Evolutionary conservation across 2,113 vertebrate genomes (phyloP).

Genomic region (Halcyon malimbica): DNA sequence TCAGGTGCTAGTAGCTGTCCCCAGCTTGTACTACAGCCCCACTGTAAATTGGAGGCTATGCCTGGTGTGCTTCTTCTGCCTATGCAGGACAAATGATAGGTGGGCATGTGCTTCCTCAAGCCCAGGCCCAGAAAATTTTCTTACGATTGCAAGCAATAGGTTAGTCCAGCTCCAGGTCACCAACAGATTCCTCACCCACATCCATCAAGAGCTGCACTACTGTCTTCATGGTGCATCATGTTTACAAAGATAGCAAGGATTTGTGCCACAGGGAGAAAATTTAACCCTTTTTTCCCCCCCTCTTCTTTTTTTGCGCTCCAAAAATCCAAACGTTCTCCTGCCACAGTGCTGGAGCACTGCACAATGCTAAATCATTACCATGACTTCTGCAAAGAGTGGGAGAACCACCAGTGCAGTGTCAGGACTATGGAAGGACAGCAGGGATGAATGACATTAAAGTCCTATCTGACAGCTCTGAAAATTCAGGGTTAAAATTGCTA

Average conservation of each 20-base stretch:
- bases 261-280: background rate
- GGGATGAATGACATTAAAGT: background rate
- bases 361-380: background rate
- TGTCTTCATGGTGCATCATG: background rate
- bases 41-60: background rate
- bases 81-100: background rate
- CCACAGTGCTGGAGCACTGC: background rate
- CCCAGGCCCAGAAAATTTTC: background rate
- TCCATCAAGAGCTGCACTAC: background rate
- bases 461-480: background rate
- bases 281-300: background rate
- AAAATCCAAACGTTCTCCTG: background rate
- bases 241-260: background rate
- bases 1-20: fast-evolving
- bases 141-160: background rate
- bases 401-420: background rate
- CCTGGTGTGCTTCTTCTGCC: background rate
- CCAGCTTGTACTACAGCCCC: fast-evolving
- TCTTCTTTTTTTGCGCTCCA: background rate
- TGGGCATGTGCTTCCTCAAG: background rate
- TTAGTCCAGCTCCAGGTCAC: background rate
- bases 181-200: background rate
- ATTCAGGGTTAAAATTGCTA: background rate
- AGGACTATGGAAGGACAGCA: background rate
- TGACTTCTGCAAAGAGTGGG: background rate